Evolutionary conservation across 2,113 vertebrate genomes (phyloP), one percentile per base, ranked within the genome.

Genomic region (Laterallus jamaicensis): DNA sequence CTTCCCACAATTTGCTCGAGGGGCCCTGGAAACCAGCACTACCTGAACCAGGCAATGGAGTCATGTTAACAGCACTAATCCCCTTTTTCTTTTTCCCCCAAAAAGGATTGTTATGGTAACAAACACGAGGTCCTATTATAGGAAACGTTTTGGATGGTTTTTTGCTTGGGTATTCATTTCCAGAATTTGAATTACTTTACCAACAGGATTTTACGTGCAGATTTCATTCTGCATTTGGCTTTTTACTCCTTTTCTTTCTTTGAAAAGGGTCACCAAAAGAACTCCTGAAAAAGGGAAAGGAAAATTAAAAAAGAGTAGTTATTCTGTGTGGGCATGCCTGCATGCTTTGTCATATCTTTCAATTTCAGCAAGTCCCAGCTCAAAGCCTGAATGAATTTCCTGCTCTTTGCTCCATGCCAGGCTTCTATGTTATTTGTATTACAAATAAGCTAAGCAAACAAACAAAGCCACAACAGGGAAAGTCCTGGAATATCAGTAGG

Each of bases 361-460:
- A 49, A 70, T 84, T 96, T 95, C 88, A 91, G 39, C 62, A 92
- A 91, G 79, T 71, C 83, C 42, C 60, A 85, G 78, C 93, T 92
- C 91, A 92, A 93, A 95, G 91, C 86, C 66, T 95, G 94, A 95
- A 92, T 94, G 91, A 93, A 96, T 82, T 94, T 95, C 93, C 94
- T 96, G 94, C 96, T 95, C 90, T 96, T 96, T 95, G 90, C 91
- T 96, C 74, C 55, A 88, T 94, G 94, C 94, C 96, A 96, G 88
- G 86, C 88, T 95, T 86, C 91, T 62, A 73, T 86, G 89, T 68
- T 92, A 84, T 79, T 92, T 93, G 93, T 96, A 44, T 73, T 82
- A 91, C 89, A 93, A 92, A 75, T 86, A 67, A 89, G 71, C 73
- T 90, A 96, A 95, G 79, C 81, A 94, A 95, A 95, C 86, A 82